Conservation (phyloP, 2,888 invertebrate species). For the Blastobasis lacticolella region DNA sequence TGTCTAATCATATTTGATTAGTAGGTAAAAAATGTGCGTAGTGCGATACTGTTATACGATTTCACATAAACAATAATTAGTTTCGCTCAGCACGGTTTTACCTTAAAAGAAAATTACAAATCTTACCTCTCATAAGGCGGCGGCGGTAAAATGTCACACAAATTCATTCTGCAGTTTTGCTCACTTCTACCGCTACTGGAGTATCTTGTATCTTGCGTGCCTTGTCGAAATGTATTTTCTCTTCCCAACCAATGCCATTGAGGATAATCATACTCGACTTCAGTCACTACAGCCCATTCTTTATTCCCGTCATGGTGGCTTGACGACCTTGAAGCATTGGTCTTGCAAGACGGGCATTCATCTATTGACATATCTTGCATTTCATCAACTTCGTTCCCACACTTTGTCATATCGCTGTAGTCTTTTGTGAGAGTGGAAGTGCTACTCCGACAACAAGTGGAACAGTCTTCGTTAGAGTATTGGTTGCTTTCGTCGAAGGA, state of each 20-base stretch:
- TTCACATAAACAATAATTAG: not conserved
- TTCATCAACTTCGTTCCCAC: slow-evolving; percentile 57
- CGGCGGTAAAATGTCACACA: slow-evolving; percentile 62
- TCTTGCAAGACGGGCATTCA: slow-evolving; percentile 65
- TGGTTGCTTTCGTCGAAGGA: slow-evolving; percentile 63
- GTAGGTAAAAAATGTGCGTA: not conserved
- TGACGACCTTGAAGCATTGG: slow-evolving; percentile 59
- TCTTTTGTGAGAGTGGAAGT: slow-evolving; percentile 65
- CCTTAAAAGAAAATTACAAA: not conserved
- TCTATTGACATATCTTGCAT: slow-evolving; percentile 60
- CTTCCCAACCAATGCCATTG: slow-evolving; percentile 68
- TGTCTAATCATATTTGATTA: too few relatives aligned
- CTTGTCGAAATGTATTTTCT: slow-evolving; percentile 61
- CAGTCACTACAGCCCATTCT: slow-evolving; percentile 59
- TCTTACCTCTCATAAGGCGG: slow-evolving; percentile 66
- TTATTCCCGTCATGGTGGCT: slow-evolving; percentile 61
- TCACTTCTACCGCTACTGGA: slow-evolving; percentile 50
- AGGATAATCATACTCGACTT: slow-evolving; percentile 66
- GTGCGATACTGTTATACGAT: not conserved
- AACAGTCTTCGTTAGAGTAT: slow-evolving; percentile 66
- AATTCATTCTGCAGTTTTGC: slow-evolving; percentile 63
- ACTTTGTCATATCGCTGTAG: slow-evolving; percentile 68
- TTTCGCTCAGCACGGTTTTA: not conserved
- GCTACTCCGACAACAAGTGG: slow-evolving; percentile 63
- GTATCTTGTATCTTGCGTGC: slow-evolving; percentile 44